A percentile compares a stretch with the other conserved stretches of the same genome.
These are phyloP conservation scores for Bovichtus diacanthus DNA, from an alignment of 2,797 vertebrate species.

Conservation along the genomic window DNA sequence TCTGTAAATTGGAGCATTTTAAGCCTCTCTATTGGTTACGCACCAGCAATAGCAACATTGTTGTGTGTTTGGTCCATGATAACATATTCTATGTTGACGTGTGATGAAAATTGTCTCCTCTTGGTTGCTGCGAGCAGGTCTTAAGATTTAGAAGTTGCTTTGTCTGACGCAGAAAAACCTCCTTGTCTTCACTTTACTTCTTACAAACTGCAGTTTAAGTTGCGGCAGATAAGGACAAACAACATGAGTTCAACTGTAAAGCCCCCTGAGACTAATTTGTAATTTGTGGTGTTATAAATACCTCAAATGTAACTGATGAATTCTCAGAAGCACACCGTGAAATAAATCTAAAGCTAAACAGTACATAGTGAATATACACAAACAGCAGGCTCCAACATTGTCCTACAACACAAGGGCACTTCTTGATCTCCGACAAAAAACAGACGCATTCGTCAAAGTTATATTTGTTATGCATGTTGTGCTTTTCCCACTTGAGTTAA, in stretches of 20 bases:
- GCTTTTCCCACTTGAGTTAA: not conserved
- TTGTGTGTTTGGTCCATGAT: not conserved
- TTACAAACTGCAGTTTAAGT: not conserved
- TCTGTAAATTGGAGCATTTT: not conserved
- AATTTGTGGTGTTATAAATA: too few relatives aligned
- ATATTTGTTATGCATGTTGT: too few relatives aligned
- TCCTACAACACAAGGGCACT: not conserved
- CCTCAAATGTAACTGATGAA: not conserved
- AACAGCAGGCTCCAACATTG: not conserved
- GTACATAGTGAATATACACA: not conserved
- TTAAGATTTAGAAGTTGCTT: not conserved
- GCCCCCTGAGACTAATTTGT: too few relatives aligned
- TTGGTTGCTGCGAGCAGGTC: not conserved
- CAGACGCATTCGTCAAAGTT: not conserved
- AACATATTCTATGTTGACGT: not conserved
- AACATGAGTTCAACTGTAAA: too few relatives aligned
- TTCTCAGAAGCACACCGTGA: not conserved
- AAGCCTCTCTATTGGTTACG: too few relatives aligned
- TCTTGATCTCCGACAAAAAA: not conserved
- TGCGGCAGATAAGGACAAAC: not conserved
- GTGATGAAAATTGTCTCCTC: not conserved
- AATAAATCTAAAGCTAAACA: not conserved
- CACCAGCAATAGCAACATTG: not conserved
- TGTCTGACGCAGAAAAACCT: not conserved
- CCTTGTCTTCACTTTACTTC: not conserved